Percentiles rank a stretch among this genome's conserved stretches.
phyloP scores from a whole-genome alignment of 2,888 invertebrate species.

The Isoperla grammatica region DNA sequence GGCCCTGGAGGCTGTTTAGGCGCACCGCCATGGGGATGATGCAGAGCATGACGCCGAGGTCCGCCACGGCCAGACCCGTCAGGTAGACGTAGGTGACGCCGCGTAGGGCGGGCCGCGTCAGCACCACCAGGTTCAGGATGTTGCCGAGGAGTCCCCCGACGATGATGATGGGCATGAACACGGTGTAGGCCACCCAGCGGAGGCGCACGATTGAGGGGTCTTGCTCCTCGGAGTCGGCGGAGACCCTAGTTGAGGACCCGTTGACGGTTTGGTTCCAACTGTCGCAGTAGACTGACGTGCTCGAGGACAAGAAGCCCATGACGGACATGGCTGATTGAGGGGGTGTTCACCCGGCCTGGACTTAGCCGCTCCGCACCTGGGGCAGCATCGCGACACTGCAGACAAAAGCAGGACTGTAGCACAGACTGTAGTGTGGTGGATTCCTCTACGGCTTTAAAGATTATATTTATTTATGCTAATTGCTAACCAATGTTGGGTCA shows the following conservation, averaged over 20 bases:
- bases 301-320: too few species aligned
- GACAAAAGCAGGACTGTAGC: too few species aligned
- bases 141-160: constrained; percentile 46
- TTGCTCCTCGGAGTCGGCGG: constrained; percentile 9
- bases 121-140: constrained; percentile 44
- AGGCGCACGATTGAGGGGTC: constrained; percentile 6
- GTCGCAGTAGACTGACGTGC: not conserved
- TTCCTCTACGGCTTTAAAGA: too few species aligned
- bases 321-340: too few species aligned
- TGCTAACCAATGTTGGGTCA: too few species aligned
- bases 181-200: constrained; percentile 28
- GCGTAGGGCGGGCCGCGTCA: constrained; percentile 45
- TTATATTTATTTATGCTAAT: too few species aligned
- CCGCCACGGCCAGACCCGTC: constrained; percentile 43
- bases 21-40: constrained; percentile 39
- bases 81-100: constrained; percentile 47
- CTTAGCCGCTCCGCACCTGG: too few species aligned
- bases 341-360: too few species aligned
- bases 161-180: constrained; percentile 44
- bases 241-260: constrained; percentile 3
- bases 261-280: constrained; percentile 7
- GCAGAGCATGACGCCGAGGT: constrained; percentile 45
- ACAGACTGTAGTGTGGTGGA: too few species aligned
- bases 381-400: too few species aligned
- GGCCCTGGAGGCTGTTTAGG: constrained; percentile 32